Percentiles rank a stretch among this genome's conserved stretches.
Evolutionary conservation across 1,140 invertebrate genomes (phyloP).

Genomic region (Drosophila bocqueti): DNA sequence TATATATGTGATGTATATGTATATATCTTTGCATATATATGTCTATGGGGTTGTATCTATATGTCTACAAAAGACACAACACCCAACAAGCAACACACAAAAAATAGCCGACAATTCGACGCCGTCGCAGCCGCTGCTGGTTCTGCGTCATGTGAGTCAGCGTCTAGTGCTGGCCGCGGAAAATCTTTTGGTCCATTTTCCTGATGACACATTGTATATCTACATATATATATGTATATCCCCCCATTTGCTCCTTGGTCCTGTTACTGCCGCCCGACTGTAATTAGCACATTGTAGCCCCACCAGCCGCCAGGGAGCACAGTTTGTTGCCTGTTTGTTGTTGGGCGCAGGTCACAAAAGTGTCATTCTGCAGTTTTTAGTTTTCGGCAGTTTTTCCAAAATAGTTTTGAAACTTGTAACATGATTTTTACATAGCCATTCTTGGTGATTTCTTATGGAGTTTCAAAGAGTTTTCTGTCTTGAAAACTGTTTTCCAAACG

Average conservation of each 20-base stretch:
- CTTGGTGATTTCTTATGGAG: not conserved
- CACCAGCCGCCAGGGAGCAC: not conserved
- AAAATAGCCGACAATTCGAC: conserved; percentile 66
- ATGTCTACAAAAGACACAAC: conserved; percentile 3
- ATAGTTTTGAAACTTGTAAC: not conserved
- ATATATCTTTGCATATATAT: conserved; percentile 3
- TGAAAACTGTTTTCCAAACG: not conserved
- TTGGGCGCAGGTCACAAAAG: conserved; percentile 20
- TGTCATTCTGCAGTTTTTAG: not conserved
- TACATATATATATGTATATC: not conserved
- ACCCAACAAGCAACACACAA: conserved; percentile 25
- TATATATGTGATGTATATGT: not conserved
- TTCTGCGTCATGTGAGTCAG: conserved; percentile 82
- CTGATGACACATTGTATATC: conserved; percentile 38
- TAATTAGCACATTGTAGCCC: conserved; percentile 75
- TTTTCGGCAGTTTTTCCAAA: not conserved
- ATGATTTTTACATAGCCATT: not conserved
- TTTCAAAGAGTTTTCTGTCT: not conserved
- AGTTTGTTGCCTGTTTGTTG: conserved; percentile 34
- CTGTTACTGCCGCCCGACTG: conserved; percentile 60
- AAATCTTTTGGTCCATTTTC: conserved; percentile 53
- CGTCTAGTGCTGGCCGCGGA: conserved; percentile 45
- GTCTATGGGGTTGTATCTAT: not conserved
- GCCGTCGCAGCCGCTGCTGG: conserved; percentile 49
- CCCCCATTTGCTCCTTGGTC: conserved; percentile 58